Evolutionary conservation across 2,113 vertebrate genomes (phyloP).

Genomic region (Cervus canadensis): DNA sequence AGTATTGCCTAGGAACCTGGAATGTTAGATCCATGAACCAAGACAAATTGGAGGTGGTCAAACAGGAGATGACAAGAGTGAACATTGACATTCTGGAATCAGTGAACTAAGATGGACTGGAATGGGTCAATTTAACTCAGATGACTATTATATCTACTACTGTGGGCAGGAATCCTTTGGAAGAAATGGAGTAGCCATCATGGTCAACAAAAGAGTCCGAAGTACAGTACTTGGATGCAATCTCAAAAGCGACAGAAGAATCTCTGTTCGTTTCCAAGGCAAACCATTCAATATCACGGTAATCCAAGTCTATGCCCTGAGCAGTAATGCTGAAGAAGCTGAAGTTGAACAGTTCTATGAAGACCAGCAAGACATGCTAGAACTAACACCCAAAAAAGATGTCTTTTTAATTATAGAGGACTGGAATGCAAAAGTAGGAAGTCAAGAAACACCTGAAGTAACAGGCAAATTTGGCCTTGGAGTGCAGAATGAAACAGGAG

Average conservation of each 20-base stretch:
- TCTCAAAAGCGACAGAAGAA: background rate
- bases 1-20: background rate
- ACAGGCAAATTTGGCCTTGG: background rate
- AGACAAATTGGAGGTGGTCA: background rate
- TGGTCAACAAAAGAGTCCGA: background rate
- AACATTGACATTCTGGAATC: background rate
- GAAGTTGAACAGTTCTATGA: background rate
- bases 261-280: background rate
- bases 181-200: background rate
- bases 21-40: background rate
- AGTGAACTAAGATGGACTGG: background rate
- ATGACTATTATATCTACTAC: background rate
- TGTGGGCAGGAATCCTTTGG: background rate
- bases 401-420: background rate
- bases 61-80: background rate
- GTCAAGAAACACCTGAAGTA: background rate
- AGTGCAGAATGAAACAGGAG: no score
- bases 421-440: background rate
- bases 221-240: background rate
- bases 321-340: background rate
- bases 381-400: background rate
- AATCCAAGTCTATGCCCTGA: background rate
- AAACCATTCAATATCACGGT: accelerated
- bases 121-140: background rate
- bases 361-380: background rate